phyloP scores from a whole-genome alignment of 2,888 invertebrate genomes.

The Agriopis marginaria region DNA sequence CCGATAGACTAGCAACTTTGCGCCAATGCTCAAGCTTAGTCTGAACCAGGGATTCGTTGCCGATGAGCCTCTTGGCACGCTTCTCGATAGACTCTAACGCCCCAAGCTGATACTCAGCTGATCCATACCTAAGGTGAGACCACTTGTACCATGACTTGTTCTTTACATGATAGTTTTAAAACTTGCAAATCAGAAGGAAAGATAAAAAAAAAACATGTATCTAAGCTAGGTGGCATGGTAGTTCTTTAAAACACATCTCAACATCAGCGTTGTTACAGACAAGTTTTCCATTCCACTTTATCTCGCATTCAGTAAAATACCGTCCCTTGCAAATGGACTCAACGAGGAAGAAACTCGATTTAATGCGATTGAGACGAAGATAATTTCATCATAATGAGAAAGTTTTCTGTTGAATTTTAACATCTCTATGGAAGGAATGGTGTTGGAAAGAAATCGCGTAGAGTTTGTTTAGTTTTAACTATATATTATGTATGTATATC shows the following conservation, averaged over 20 bases:
- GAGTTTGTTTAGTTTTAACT: not conserved
- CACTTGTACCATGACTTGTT: no score
- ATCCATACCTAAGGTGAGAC: no score
- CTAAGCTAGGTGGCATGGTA: not conserved
- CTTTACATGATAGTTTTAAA: no score
- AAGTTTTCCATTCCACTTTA: slow-evolving; percentile 29
- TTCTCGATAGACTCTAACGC: no score
- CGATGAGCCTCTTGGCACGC: no score
- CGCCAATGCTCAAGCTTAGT: no score
- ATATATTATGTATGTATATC: no score
- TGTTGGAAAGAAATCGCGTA: not conserved
- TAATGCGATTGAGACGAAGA: slow-evolving; percentile 22
- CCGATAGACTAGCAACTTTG: no score
- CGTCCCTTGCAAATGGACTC: slow-evolving; percentile 25
- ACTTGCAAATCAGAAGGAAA: no score
- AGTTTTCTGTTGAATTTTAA: slow-evolving; percentile 12
- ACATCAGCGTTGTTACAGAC: slow-evolving; percentile 3
- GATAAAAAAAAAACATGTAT: no score
- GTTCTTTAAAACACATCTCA: not conserved
- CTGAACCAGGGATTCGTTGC: no score
- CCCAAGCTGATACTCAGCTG: no score
- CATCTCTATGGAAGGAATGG: slow-evolving; percentile 3
- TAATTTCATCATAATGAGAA: slow-evolving; percentile 28
- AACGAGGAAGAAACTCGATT: slow-evolving; percentile 24
- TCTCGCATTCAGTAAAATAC: slow-evolving; percentile 17